A percentile compares a stretch with the other conserved stretches of the same genome.
Evolutionary conservation across 2,113 vertebrate genomes (phyloP).

Genomic region (Mormyrus iriodes): DNA sequence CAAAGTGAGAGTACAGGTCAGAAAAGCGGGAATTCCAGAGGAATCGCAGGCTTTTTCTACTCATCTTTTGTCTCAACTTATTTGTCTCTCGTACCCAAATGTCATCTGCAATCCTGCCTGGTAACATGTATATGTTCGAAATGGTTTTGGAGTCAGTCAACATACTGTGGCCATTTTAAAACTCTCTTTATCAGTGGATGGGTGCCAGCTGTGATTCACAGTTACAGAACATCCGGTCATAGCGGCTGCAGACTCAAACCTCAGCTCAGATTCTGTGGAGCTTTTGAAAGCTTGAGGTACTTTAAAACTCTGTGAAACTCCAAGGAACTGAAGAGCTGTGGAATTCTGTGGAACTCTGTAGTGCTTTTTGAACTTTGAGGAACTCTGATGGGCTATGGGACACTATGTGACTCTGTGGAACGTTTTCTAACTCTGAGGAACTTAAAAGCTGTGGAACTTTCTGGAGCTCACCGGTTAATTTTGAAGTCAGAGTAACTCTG

Average conservation of each 20-base stretch:
- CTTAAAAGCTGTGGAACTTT: neutral
- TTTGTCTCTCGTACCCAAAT: neutral
- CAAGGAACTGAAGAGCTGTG: neutral
- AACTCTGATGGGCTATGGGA: neutral
- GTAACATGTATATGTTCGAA: neutral
- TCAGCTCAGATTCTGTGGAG: neutral
- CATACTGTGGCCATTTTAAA: neutral
- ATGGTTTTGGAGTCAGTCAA: neutral
- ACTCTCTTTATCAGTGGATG: neutral
- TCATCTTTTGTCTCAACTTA: neutral
- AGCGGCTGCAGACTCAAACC: neutral
- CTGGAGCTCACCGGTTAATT: neutral
- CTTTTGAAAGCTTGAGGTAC: neutral
- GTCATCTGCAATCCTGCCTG: neutral
- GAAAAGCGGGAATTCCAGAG: neutral
- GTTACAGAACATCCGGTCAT: neutral
- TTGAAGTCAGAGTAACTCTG: neutral
- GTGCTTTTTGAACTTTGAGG: neutral
- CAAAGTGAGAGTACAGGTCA: constrained; percentile 1
- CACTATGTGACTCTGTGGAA: neutral
- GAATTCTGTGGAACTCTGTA: neutral
- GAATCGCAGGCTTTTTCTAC: neutral
- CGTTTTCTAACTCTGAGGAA: neutral
- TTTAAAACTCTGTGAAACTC: neutral
- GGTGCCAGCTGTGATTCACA: neutral